Base-by-base conservation (phyloP, 1,140 invertebrate genomes). In the Pissodes strobi region DNA sequence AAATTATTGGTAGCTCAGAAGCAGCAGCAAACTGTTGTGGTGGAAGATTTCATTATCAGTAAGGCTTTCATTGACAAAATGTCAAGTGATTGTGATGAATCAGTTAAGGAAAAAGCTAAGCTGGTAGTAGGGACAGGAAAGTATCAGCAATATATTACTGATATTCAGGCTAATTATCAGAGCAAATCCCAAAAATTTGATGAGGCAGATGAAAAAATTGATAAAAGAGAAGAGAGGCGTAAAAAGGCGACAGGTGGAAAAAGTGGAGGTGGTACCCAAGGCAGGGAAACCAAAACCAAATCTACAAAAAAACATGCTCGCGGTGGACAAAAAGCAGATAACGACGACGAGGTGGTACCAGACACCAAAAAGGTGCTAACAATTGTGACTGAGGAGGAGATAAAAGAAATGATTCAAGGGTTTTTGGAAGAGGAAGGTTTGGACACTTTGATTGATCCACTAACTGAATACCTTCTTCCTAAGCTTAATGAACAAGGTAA, bases 231-330 rank as follows among this genome's bases (percentile, higher is more conserved):
- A 48, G 93, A 97, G 71, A 81, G 94, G 27, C 84, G 92, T 64
- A 94, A 94, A 73, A 95, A 95, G 78, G 92, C 93, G 1, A 79
- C 87, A 22, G 84, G 85, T 61, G 93, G 93, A 2, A 95, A 95
- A 84, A 85, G 84, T 41, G 93, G 94, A 22, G 94, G 95, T 27
- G 94, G 94, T 10, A 88, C 87, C 23, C 94, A 97, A 80, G 95
- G 95, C 0, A 83, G 95, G 55, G 95, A 98, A 82, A 95, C 94
- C 0, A 98, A 97, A 81, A 97, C 92, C 0, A 97, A 95, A 78
- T 90, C 94, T 4, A 90, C 90, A 0, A 98, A 98, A 73, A 92
- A 91, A 72, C 84, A 86, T 75, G 79, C 80, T 61, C 79, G 77
- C 71, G 75, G 45, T 74, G 78, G 69, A 2, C 81, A 81, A 51